Evolutionary conservation across 1,140 invertebrate species (phyloP).

Genomic region (Maniola jurtina): DNA sequence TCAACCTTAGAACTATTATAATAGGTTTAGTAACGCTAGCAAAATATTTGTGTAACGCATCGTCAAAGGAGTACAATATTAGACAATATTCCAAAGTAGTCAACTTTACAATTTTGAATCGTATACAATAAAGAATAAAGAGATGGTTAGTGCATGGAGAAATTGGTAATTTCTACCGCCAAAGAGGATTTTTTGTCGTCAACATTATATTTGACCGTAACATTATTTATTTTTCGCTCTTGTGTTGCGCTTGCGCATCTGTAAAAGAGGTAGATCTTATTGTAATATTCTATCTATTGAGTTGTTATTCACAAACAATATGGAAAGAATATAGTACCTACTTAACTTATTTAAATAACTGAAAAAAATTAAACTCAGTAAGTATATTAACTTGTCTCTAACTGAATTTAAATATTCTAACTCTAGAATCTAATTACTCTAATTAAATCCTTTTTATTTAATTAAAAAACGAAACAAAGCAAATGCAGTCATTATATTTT

Average conservation of each 20-base stretch:
- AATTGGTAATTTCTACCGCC: constrained; percentile 1
- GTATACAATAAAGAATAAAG: not conserved
- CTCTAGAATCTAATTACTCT: too few species aligned
- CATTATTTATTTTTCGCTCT: constrained; percentile 4
- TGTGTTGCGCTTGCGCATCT: not conserved
- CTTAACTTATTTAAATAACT: too few species aligned
- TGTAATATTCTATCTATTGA: too few species aligned
- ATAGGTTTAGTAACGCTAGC: not conserved
- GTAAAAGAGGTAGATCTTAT: not conserved
- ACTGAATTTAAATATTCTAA: too few species aligned
- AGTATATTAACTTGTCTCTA: too few species aligned
- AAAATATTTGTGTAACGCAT: constrained; percentile 8
- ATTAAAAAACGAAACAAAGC: too few species aligned
- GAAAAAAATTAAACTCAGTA: too few species aligned
- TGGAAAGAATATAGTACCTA: too few species aligned
- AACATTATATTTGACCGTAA: not conserved
- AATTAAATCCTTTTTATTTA: too few species aligned
- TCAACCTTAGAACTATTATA: not conserved
- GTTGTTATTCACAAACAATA: too few species aligned
- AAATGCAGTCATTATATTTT: too few species aligned
- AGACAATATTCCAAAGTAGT: not conserved
- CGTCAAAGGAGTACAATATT: constrained; percentile 7
- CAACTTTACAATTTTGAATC: not conserved
- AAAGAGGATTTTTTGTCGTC: constrained; percentile 7
- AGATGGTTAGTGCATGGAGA: not conserved